Base-by-base conservation (phyloP, 2,888 invertebrate genomes). In the Acronicta alni region DNA sequence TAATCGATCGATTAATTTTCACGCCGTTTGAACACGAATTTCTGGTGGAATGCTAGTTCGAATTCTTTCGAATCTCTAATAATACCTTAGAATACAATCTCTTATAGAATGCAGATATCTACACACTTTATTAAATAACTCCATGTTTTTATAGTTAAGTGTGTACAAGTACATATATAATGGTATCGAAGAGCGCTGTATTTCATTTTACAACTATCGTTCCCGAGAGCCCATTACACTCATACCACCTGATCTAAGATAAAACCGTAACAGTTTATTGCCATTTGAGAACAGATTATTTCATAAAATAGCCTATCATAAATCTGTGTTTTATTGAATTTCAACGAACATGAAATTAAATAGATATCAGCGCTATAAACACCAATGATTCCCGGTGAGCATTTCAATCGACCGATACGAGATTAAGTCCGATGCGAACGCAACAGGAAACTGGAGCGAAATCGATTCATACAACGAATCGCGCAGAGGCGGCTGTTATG, bases 1-100 rank as follows among this genome's bases (percentile, higher is more conserved):
- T 92, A 91, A 92, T 92, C 91, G 90, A 91, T 89, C 88, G 91
- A 92, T 91, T 92, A 91, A 90, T 93, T 92, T 91, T 90, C 89
- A 90, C 89, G 83, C 88, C 80, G 85, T 87, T 90, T 90, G 88
- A 87, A 85, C 91, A 86, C 84, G 80, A 83, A 89, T 86, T 86
- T 87, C 87, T 83, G 75, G 73, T 66, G 76, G 79, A 84, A 81
- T 87, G 84, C 81, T 83, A 81, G 82, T n/a, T n/a, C n/a, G 80
- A 79, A n/a, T n/a, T n/a, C n/a, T n/a, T 77, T 79, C 75, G 77
- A 82, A 78, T 82, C 78, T 77, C 76, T 70, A 75, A 75, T 76
- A 75, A n/a, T 75, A 67, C 51, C 39, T 55, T 51, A 48, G 51
- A 64, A 60, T 73, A 62, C 49, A 48, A 56, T 45, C 61, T 16